A percentile compares a stretch with the other conserved stretches of the same genome.
Evolutionary conservation across 30 jellyfish, hydroid and myxozoan genomes (phyloP).

Genomic region (Chrysaora quinquecirrha): DNA sequence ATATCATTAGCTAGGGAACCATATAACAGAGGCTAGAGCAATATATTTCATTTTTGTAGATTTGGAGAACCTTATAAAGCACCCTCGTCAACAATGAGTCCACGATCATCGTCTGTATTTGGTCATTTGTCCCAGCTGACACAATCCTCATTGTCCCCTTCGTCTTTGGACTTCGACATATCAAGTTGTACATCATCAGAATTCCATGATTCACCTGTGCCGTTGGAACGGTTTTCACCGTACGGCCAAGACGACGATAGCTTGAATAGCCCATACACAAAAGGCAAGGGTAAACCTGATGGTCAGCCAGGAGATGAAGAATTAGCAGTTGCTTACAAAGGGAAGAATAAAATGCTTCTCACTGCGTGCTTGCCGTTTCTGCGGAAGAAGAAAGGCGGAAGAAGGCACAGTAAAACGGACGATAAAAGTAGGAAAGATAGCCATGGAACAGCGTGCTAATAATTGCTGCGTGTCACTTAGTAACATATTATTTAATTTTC

Average conservation of each 20-base stretch:
- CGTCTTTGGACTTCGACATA: slow-evolving; percentile 67
- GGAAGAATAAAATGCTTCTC: slow-evolving; percentile 38
- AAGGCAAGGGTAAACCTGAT: slow-evolving; percentile 7
- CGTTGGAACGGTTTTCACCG: slow-evolving; percentile 70
- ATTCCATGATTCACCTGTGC: slow-evolving; percentile 49
- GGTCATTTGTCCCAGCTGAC: slow-evolving; percentile 70
- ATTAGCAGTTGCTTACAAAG: slow-evolving; percentile 34
- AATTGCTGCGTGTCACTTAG: no score
- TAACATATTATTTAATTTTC: no score
- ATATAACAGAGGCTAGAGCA: no score
- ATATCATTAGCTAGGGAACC: no score
- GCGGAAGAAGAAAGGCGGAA: slow-evolving; percentile 40
- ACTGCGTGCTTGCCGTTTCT: slow-evolving; percentile 61
- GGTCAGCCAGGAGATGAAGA: slow-evolving; percentile 3
- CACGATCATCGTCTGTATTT: slow-evolving; percentile 74
- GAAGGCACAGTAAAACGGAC: not conserved
- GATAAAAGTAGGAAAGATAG: slow-evolving; percentile 28
- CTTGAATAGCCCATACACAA: slow-evolving; percentile 52
- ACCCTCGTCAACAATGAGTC: slow-evolving; percentile 50
- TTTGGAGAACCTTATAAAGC: slow-evolving; percentile 58
- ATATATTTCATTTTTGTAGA: no score
- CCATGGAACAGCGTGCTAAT: slow-evolving; percentile 47
- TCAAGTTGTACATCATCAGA: slow-evolving; percentile 65
- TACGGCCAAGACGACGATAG: slow-evolving; percentile 83
- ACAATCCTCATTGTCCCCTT: slow-evolving; percentile 67